Evolutionary conservation across 2,113 vertebrate species (phyloP).

Genomic region (Indri indri): DNA sequence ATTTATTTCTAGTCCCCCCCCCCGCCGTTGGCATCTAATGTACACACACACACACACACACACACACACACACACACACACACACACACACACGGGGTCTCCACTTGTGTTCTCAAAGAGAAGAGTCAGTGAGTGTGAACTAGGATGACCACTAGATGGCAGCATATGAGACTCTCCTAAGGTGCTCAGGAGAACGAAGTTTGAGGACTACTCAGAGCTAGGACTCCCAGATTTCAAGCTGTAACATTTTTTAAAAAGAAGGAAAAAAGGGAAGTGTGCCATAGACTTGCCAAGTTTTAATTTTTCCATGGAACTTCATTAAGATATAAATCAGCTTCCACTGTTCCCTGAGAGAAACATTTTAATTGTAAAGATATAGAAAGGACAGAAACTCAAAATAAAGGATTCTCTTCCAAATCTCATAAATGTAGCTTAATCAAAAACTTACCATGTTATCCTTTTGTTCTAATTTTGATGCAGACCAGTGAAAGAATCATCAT

Average conservation of each 20-base stretch:
- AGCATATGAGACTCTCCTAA: not conserved
- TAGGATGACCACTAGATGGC: conserved; percentile 22
- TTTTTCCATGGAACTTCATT: not conserved
- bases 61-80: not conserved
- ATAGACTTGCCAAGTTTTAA: not conserved
- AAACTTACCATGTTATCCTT: not conserved
- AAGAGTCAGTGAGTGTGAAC: not conserved
- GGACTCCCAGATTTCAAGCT: not conserved
- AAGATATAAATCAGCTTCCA: not conserved
- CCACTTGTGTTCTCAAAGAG: not conserved
- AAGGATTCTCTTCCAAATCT: not conserved
- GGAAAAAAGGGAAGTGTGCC: not conserved
- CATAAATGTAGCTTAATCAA: not conserved
- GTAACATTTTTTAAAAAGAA: not conserved
- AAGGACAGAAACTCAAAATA: not conserved
- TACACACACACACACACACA: not conserved
- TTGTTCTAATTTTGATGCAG: not conserved
- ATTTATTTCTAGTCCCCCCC: not conserved
- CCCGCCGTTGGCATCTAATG: not conserved
- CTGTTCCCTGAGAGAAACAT: not conserved
- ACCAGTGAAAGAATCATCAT: not conserved
- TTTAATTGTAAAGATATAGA: not conserved
- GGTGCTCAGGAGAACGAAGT: not conserved
- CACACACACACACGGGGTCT: not conserved
- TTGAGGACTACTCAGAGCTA: not conserved